Conservation (phyloP, 1,140 invertebrate genomes). For the Drosophila baimaii region DNA sequence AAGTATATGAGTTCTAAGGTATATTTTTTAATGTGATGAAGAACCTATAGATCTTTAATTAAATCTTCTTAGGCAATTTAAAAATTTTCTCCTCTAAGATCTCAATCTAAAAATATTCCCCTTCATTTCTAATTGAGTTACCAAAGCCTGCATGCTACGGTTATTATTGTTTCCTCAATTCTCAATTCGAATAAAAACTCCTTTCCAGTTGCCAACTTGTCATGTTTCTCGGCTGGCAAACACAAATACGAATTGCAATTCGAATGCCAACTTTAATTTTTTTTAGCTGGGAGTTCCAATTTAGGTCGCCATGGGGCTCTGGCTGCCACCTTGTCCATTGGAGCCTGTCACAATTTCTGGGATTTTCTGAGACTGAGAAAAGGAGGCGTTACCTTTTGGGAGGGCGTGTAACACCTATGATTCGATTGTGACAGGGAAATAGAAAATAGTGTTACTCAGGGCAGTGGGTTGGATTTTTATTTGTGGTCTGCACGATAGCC, state of each 20-base stretch:
- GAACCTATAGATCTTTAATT: no score
- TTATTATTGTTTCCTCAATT: conserved; percentile 44
- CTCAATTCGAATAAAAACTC: conserved; percentile 14
- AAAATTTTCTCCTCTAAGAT: background rate
- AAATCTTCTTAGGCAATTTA: no score
- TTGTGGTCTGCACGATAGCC: conserved; percentile 2
- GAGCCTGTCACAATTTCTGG: conserved; percentile 51
- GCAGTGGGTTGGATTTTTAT: background rate
- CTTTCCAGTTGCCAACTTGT: conserved; percentile 32
- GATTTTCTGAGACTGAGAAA: conserved; percentile 40
- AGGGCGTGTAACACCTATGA: conserved; percentile 32
- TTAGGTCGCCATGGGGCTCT: conserved; percentile 63
- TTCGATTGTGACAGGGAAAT: conserved; percentile 35
- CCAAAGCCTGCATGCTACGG: background rate
- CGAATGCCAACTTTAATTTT: conserved; percentile 73
- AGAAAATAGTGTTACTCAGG: conserved; percentile 7
- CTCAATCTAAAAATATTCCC: background rate
- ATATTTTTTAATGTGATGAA: background rate
- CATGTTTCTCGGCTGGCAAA: conserved; percentile 52
- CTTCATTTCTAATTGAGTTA: conserved; percentile 26
- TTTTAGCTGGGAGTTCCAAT: conserved; percentile 66
- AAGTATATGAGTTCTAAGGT: background rate
- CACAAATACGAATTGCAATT: conserved; percentile 74
- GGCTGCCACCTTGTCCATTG: conserved; percentile 47
- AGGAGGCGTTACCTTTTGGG: conserved; percentile 15